Evolutionary conservation across 2,113 vertebrate genomes (phyloP).

Genomic region (Orthonyx spaldingii): DNA sequence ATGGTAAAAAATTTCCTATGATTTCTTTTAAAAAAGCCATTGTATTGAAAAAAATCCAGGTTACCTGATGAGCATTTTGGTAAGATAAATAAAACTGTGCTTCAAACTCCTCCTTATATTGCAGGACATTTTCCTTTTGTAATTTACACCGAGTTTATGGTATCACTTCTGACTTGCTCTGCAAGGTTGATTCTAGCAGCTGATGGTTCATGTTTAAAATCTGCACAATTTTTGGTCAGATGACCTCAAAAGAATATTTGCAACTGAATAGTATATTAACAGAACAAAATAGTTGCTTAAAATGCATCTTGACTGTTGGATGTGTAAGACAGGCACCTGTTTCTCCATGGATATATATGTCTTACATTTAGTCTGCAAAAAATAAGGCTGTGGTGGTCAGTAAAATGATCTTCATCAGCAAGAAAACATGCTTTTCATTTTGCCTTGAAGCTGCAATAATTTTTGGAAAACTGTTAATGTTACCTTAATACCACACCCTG

Average conservation of each 20-base stretch:
- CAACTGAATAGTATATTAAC: neutral
- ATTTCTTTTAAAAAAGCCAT: neutral
- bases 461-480: neutral
- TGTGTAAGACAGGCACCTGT: neutral
- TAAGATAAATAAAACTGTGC: neutral
- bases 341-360: neutral
- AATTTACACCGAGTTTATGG: neutral
- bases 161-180: neutral
- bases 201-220: neutral
- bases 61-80: neutral
- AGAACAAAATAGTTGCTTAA: neutral
- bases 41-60: neutral
- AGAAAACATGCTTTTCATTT: neutral
- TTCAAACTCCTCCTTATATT: neutral
- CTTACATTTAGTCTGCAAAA: neutral
- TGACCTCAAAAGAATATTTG: neutral
- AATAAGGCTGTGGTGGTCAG: neutral
- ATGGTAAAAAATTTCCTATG: neutral
- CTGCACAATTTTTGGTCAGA: neutral
- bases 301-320: neutral
- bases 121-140: neutral
- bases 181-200: neutral
- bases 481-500: neutral
- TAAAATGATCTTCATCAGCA: neutral
- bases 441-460: neutral